Evolutionary conservation across 2,797 vertebrate species (phyloP).

Genomic region (Catamblyrhynchus diadema): DNA sequence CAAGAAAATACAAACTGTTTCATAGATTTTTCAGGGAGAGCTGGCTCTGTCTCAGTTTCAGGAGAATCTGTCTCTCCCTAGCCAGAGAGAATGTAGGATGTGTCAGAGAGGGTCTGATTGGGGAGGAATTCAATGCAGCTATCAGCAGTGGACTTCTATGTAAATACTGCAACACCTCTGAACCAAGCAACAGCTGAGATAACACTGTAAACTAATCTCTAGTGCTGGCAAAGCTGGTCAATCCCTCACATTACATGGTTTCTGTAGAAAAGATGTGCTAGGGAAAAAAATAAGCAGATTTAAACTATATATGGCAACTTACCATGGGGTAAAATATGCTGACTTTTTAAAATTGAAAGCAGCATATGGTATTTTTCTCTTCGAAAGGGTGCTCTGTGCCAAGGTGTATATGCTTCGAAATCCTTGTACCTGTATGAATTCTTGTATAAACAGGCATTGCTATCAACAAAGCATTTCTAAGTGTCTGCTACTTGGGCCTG

Average conservation of each 20-base stretch:
- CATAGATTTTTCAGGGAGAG: neutral
- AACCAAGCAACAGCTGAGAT: conserved; percentile 73
- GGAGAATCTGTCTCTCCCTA: neutral
- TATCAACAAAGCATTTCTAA: neutral
- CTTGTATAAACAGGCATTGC: neutral
- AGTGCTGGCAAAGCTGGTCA: conserved; percentile 31
- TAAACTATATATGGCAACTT: neutral
- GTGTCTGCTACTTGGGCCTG: neutral
- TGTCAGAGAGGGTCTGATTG: conserved; percentile 11
- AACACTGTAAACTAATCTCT: conserved; percentile 72
- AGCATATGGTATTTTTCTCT: neutral
- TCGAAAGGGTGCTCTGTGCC: neutral
- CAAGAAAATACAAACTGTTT: neutral
- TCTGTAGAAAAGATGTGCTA: conserved; percentile 12
- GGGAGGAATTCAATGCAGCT: conserved; percentile 62
- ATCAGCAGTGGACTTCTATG: conserved; percentile 66
- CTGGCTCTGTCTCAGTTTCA: neutral
- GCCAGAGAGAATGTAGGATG: conserved; percentile 26
- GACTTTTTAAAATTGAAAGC: neutral
- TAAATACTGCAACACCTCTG: conserved; percentile 73
- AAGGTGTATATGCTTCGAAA: neutral
- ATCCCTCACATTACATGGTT: neutral
- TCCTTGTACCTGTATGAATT: neutral
- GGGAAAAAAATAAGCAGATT: neutral
- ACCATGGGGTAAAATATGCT: neutral